Evolutionary conservation across 1,140 invertebrate species (phyloP).

Genomic region (Tribolium castaneum): DNA sequence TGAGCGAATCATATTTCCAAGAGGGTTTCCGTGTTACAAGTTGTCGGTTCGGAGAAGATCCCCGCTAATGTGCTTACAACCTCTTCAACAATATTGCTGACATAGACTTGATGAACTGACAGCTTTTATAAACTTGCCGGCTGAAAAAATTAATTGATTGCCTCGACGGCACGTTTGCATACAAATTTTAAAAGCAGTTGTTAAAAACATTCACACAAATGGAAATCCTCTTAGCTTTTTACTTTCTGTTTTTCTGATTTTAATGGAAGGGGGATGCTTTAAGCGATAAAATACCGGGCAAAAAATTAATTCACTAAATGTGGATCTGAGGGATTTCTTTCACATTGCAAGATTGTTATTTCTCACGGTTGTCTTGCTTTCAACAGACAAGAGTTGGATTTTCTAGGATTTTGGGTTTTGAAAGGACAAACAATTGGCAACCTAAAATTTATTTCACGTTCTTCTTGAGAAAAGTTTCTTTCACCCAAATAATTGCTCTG

Average conservation of each 20-base stretch:
- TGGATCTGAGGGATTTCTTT: background rate
- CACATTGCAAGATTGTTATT: background rate
- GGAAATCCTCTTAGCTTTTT: constrained; percentile 2
- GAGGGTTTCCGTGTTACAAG: constrained; percentile 28
- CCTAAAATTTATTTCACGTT: background rate
- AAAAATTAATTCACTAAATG: background rate
- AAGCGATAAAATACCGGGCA: background rate
- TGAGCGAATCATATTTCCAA: constrained; percentile 4
- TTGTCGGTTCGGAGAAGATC: constrained; percentile 7
- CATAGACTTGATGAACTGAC: background rate
- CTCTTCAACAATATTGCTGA: constrained; percentile 21
- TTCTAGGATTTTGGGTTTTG: background rate
- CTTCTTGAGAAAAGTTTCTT: too few species aligned
- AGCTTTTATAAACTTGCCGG: background rate
- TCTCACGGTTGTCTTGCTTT: background rate
- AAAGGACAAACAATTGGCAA: background rate
- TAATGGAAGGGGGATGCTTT: constrained; percentile 1
- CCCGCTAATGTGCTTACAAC: constrained; percentile 3
- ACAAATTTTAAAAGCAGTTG: background rate
- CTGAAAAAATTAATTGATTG: background rate
- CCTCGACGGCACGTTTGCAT: background rate
- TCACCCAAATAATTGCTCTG: too few species aligned
- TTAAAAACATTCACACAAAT: background rate
- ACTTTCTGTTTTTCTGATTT: constrained; percentile 1
- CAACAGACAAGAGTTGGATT: background rate